Evolutionary conservation across 2,888 invertebrate genomes (phyloP).

Genomic region (Magallana nippona): DNA sequence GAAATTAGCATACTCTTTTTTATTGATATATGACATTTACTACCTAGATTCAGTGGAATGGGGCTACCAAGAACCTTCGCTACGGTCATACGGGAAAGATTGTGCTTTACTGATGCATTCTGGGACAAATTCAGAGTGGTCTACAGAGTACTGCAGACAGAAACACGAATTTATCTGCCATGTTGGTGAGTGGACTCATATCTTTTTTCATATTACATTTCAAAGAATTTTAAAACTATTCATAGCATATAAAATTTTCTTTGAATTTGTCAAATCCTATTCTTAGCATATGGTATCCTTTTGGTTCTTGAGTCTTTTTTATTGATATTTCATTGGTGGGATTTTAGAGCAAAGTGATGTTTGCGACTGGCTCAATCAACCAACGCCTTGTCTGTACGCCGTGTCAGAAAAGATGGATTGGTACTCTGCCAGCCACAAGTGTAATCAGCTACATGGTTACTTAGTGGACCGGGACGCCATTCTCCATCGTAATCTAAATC

Average conservation of each 20-base stretch:
- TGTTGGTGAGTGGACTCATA: not conserved
- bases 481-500: slow-evolving; percentile 13
- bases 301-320: no score
- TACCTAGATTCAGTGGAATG: slow-evolving; percentile 10
- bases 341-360: not conserved
- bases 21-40: no score
- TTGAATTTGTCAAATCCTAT: no score
- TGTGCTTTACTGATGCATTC: not conserved
- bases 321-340: no score
- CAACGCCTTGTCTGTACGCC: slow-evolving; percentile 16
- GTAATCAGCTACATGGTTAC: slow-evolving; percentile 12
- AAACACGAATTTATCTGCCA: slow-evolving; percentile 12
- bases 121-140: not conserved
- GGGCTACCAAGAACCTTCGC: not conserved
- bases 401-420: slow-evolving; percentile 5
- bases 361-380: slow-evolving; percentile 11
- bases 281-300: no score
- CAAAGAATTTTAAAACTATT: no score
- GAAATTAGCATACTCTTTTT: no score
- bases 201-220: no score
- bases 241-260: no score
- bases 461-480: slow-evolving; percentile 29
- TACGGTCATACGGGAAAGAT: not conserved
- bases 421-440: slow-evolving; percentile 19
- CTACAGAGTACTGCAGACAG: slow-evolving; percentile 7